Evolutionary conservation across 2,888 invertebrate genomes (phyloP), one percentile per base, ranked within the genome.

Genomic region (Penaeus monodon): DNA sequence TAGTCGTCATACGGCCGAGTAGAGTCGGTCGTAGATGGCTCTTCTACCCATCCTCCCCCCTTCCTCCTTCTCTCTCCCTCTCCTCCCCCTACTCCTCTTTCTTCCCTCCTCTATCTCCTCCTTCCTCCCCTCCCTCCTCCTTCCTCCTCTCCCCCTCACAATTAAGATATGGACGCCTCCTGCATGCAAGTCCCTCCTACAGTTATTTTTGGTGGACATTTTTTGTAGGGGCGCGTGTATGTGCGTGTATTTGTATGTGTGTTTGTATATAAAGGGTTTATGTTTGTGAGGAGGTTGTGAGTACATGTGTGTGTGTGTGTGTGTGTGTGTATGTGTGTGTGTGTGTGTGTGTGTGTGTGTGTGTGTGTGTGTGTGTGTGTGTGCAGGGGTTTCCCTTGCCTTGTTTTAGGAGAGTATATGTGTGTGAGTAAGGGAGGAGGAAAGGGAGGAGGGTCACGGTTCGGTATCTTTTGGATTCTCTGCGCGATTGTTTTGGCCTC

Each of bases 151-250:
- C 10, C n/a, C 57, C 33, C 79, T 79, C 79, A 79, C 79, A 79
- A 79, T 79, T 79, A 79, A 82, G 79, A 79, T 79, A 79, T 79
- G 79, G 79, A 79, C 64, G 78, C 78, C 78, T 63, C 79, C 79
- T 79, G 79, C 79, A 79, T 79, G 79, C 79, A 63, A 78, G 79
- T 64, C 79, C 57, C 79, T 79, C 6, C 79, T 64, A 49, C 22
- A 14, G 64, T 14, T 64, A 64, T 33, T 76, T 76, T 76, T 76
- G 49, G 24, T 17, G 44, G 27, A 3, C 49, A 29, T 78, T 78
- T 78, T 78, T 29, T 49, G 24, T 27, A 17, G 38, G 78, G 44
- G 33, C 14, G 76, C 10, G 44, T 68, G 68, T 68, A 20, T 20
- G 68, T 73, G 12, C 12, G 33, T 70, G 38, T 22, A 73, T 29